Evolutionary conservation across 2,113 vertebrate genomes (phyloP).

Genomic region (Pelodiscus sinensis): DNA sequence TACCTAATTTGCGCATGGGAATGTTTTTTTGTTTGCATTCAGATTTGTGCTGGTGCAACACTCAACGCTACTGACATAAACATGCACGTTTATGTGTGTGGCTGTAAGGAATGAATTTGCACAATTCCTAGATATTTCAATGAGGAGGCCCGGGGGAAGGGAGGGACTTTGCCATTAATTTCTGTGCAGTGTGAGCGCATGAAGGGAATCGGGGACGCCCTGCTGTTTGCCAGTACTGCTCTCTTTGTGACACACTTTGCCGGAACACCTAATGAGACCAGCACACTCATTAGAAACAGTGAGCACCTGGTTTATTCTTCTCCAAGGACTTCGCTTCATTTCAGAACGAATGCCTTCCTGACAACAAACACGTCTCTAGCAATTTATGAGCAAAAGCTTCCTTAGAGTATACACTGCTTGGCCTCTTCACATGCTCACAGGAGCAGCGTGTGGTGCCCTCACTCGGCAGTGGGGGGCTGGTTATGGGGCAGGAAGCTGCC

Average conservation of each 20-base stretch:
- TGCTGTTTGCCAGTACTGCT: too few relatives aligned
- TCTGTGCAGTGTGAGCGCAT: neutral
- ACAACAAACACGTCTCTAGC: neutral
- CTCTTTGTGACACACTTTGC: fast-evolving
- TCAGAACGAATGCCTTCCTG: neutral
- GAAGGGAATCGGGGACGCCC: neutral
- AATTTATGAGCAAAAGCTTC: too few relatives aligned
- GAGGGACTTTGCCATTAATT: neutral
- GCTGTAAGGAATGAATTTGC: neutral
- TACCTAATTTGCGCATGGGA: neutral
- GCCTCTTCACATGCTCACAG: fast-evolving
- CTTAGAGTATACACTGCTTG: neutral
- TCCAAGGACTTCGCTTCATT: fast-evolving
- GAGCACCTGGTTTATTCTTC: neutral
- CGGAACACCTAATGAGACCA: fast-evolving
- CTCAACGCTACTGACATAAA: neutral
- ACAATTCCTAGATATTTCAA: neutral
- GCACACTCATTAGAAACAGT: neutral
- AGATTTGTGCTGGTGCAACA: neutral
- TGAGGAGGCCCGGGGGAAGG: neutral
- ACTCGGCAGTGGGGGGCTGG: fast-evolving
- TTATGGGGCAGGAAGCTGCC: fast-evolving
- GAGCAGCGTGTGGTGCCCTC: fast-evolving
- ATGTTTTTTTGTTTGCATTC: neutral
- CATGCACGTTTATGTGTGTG: neutral